Percentiles rank a stretch among this genome's conserved stretches.
Conservation (phyloP, 2,888 invertebrate species). For the Harmothoe impar region DNA sequence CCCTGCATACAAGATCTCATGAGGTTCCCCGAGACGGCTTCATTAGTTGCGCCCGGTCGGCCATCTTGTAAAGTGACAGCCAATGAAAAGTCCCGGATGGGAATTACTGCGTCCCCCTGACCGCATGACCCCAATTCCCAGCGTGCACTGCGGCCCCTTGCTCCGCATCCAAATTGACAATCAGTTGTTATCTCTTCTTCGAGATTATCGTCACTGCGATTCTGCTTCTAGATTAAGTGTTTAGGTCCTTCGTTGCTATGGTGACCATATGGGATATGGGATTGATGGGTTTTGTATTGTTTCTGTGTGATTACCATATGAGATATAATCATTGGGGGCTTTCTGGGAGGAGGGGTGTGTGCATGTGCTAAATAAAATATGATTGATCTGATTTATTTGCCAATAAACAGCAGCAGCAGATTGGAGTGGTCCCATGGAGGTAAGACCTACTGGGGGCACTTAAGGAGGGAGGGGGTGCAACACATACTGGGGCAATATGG, state of each 20-base stretch:
- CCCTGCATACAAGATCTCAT: background rate
- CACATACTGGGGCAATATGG: too few relatives aligned
- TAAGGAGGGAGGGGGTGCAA: too few relatives aligned
- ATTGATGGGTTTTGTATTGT: conserved; percentile 15
- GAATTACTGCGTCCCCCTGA: conserved; percentile 24
- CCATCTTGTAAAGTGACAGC: conserved; percentile 34
- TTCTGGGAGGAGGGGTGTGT: background rate
- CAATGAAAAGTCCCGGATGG: conserved; percentile 17
- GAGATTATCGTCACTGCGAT: conserved; percentile 8
- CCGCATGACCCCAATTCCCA: background rate
- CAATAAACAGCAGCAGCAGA: background rate
- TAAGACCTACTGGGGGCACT: background rate
- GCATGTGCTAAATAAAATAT: conserved; percentile 17
- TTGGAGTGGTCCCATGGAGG: background rate
- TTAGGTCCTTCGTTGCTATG: background rate
- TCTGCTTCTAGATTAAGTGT: conserved; percentile 1
- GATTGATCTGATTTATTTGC: conserved; percentile 15
- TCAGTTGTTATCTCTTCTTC: conserved; percentile 29
- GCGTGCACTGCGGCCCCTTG: background rate
- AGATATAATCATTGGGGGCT: background rate
- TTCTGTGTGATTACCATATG: background rate
- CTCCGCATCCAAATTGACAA: background rate
- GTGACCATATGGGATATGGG: background rate
- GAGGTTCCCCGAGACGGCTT: background rate
- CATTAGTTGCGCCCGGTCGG: background rate